Conservation (phyloP, 2,113 vertebrate species). For the Misgurnus mizolepis region DNA sequence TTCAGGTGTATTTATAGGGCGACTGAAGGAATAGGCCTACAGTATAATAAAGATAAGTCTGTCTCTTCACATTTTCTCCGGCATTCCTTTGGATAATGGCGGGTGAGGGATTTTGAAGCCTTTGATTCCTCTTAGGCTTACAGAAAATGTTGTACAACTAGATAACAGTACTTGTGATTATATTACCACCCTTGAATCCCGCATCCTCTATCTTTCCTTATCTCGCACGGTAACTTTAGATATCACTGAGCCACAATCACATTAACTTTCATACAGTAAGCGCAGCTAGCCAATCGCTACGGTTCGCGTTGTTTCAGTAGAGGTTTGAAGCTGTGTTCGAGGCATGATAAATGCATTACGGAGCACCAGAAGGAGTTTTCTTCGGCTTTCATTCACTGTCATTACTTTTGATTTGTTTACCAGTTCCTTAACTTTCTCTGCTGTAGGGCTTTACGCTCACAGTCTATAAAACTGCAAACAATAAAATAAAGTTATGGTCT, state of each 20-base stretch:
- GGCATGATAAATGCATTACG: constrained; percentile 42
- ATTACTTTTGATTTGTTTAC: constrained; percentile 41
- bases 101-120: constrained; percentile 5
- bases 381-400: constrained; percentile 39
- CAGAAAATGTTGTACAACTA: constrained; percentile 36
- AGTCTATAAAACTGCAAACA: neutral
- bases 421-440: constrained; percentile 34
- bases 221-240: constrained; percentile 37
- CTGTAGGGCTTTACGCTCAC: constrained; percentile 18
- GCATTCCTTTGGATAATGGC: constrained; percentile 6
- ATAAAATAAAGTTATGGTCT: neutral
- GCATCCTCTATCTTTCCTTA: constrained; percentile 2
- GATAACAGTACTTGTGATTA: constrained; percentile 40
- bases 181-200: constrained; percentile 32
- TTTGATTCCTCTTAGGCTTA: constrained; percentile 38
- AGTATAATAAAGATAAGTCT: constrained; percentile 13
- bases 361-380: constrained; percentile 43
- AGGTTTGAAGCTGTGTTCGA: constrained; percentile 33
- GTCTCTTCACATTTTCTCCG: constrained; percentile 14
- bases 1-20: neutral
- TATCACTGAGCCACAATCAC: constrained; percentile 31
- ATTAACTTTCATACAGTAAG: constrained; percentile 41
- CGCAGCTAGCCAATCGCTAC: constrained; percentile 24
- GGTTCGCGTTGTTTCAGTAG: constrained; percentile 36
- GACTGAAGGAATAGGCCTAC: constrained; percentile 11